Evolutionary conservation across 2,113 vertebrate genomes (phyloP), one percentile per base, ranked within the genome.

Genomic region (Equus przewalskii): DNA sequence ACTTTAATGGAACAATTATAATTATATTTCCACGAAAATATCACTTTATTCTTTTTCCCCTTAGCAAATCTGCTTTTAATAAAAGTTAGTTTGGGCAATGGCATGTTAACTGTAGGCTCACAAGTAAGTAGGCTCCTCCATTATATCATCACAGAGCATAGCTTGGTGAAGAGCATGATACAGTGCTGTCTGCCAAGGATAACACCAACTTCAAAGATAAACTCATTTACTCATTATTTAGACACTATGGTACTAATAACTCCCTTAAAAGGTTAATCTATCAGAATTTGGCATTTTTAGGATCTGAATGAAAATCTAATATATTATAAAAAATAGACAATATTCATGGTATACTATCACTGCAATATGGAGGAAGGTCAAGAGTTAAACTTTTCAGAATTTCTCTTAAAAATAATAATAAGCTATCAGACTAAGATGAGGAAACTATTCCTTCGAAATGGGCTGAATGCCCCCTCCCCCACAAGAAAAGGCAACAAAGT

Each of bases 1-100:
- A 94, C 91, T 97, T 97, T 75, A 90, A 92, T 89, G 87, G 69
- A 97, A 93, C 80, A 92, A 96, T 98, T 72, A 58, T 22, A 89
- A 94, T 97, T 97, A 81, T 14, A 92, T 81, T 92, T 90, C 70
- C 67, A 85, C 91, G 95, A 98, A 97, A 97, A 91, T 93, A 96
- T 94, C 58, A 88, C n/a, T 96, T 97, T 94, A 80, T 89, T 97
- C 46, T 75, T 60, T 89, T 82, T 3, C 18, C 64, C 80, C 51
- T 82, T 96, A 89, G 41, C 26, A 94, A 98, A 97, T 94, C 21
- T 85, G 60, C 15, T 94, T 56, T 96, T 93, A 83, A 94, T 89
- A 81, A 96, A 94, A 22, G 60, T 56, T 86, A 94, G 14, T 94
- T 90, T 44, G 49, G 80, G 58, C 49, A 92, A 65, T 91, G 54